Evolutionary conservation across 2,888 invertebrate genomes (phyloP), one percentile per base, ranked within the genome.

Genomic region (Sarcophaga caerulescens): DNA sequence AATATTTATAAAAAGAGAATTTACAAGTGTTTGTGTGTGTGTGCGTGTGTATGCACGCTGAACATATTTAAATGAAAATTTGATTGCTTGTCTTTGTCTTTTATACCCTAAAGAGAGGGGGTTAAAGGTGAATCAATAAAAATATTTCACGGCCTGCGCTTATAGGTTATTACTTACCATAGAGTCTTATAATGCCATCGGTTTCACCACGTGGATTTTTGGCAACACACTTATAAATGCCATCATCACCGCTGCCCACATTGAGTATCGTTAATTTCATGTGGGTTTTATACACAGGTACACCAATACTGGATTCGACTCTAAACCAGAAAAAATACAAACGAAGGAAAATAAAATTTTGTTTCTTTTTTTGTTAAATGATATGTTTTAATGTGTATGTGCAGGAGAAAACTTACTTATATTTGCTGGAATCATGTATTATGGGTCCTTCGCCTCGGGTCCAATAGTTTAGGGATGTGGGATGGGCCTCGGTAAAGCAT

Each of bases 401-500:
- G 3, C 11, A 10, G n/a, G 21, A 21, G 3, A 44, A 11, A 47
- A 88, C 90, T 91, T 95, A 95, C 90, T 95, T 96, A 93, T 97
- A 97, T 93, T 98, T 98, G 85, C 94, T 94, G 84, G 96, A 96
- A 91, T 97, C 97, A 92, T 97, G 97, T 89, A 98, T 97, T 96
- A 98, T 98, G 91, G 96, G 96, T 25, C 97, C 97, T 91, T 97
- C 97, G 92, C 97, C 97, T 85, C 97, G 94, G 14, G 97, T 97
- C 98, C 97, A 98, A 93, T 97, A 97, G 93, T 97, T 97, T 84
- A 98, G 94, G 21, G 98, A 98, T 60, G 96, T 96, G 11, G 98
- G 98, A 93, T 97, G 97, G n/a, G 98, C 98, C 93, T 98, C 98
- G 8, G 97, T 97, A 93, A 96, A 96, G 92, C 98, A 98, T 94